Percentiles rank a stretch among this genome's conserved stretches.
These are phyloP conservation scores for Lepidurus couesii DNA, from an alignment of 1,140 invertebrate genomes.

Conservation along the genomic window DNA sequence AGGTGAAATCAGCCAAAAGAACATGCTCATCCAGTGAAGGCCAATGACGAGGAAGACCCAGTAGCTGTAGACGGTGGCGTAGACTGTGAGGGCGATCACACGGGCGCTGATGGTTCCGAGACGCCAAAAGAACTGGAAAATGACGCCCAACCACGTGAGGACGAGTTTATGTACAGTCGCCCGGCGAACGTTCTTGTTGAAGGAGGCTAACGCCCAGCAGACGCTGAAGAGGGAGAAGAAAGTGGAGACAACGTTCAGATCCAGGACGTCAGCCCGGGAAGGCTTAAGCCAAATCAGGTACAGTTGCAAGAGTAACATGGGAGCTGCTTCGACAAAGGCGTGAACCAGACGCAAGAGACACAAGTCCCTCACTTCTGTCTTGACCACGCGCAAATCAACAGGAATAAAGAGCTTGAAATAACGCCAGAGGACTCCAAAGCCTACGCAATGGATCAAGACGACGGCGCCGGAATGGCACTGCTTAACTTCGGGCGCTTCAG, in stretches of 20 bases:
- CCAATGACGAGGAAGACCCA: constrained; percentile 75
- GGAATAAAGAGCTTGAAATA: constrained; percentile 82
- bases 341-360: constrained; percentile 76
- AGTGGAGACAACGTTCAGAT: constrained; percentile 74
- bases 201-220: constrained; percentile 84
- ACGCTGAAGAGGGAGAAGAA: constrained; percentile 74
- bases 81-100: constrained; percentile 72
- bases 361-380: constrained; percentile 70
- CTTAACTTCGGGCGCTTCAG: constrained; percentile 43
- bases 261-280: constrained; percentile 54
- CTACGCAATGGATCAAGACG: constrained; percentile 63
- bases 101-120: constrained; percentile 77
- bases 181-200: constrained; percentile 75
- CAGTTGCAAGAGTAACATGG: constrained; percentile 75
- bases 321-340: constrained; percentile 78
- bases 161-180: constrained; percentile 76
- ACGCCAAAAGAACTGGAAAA: constrained; percentile 74
- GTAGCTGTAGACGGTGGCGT: constrained; percentile 74
- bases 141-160: constrained; percentile 81
- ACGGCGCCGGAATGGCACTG: constrained; percentile 34
- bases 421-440: constrained; percentile 79
- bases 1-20: constrained; percentile 77
- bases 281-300: constrained; percentile 56
- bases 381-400: constrained; percentile 72
- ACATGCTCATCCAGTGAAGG: constrained; percentile 76